phyloP scores from a whole-genome alignment of 2,888 invertebrate genomes.

The Mechanitis mazaeus region DNA sequence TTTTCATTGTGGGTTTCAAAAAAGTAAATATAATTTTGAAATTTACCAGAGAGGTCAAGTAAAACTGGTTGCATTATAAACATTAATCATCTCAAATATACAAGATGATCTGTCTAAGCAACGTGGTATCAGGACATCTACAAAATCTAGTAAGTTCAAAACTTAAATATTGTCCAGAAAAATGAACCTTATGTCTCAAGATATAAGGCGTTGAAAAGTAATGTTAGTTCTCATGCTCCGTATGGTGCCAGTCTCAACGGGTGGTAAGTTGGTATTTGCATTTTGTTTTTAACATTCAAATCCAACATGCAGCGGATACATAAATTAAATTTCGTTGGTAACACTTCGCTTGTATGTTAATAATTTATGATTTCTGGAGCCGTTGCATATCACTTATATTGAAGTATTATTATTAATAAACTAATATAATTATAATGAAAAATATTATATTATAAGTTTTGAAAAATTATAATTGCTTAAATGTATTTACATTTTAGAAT shows the following conservation, averaged over 20 bases:
- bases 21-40: too few species aligned
- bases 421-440: too few species aligned
- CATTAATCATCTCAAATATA: constrained; percentile 59
- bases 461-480: too few species aligned
- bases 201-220: constrained; percentile 25
- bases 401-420: too few species aligned
- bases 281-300: constrained; percentile 61
- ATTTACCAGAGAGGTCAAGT: too few species aligned
- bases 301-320: constrained; percentile 45
- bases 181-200: constrained; percentile 29
- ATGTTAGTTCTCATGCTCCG: constrained; percentile 30
- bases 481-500: too few species aligned
- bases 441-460: too few species aligned
- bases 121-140: constrained; percentile 35
- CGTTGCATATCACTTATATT: too few species aligned
- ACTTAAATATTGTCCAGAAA: constrained; percentile 22
- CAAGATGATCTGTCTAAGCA: constrained; percentile 60
- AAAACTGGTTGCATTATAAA: too few species aligned
- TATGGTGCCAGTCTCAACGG: constrained; percentile 59
- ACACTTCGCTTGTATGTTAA: background rate
- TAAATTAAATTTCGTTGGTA: constrained; percentile 21
- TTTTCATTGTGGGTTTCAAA: too few species aligned
- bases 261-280: constrained; percentile 65
- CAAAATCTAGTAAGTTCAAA: constrained; percentile 28
- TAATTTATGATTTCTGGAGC: background rate